These are phyloP conservation scores for Botia kubotai DNA, from an alignment of 2,797 vertebrate genomes.

Conservation along the genomic window DNA sequence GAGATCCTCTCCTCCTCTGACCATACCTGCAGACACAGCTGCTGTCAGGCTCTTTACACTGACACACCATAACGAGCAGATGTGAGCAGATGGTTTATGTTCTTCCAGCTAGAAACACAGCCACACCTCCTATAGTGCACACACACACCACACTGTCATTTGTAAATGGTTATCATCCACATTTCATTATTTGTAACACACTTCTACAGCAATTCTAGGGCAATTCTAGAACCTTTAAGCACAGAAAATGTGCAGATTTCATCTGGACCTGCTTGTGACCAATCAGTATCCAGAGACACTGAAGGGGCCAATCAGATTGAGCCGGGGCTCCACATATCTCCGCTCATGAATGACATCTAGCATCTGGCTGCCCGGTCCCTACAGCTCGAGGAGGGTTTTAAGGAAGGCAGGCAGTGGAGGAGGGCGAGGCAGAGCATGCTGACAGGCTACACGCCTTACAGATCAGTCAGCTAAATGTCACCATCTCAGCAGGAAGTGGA, in stretches of 20 bases:
- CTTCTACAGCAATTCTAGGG: not conserved
- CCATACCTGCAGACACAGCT: constrained; percentile 66
- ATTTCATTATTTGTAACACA: not conserved
- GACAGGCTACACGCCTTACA: constrained; percentile 22
- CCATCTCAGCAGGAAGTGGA: constrained; percentile 32
- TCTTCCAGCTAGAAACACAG: not conserved
- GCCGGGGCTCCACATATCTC: too few relatives aligned
- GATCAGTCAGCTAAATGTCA: constrained; percentile 64
- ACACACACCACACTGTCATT: not conserved
- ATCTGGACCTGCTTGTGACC: too few relatives aligned
- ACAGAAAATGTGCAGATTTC: too few relatives aligned
- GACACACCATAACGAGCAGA: not conserved
- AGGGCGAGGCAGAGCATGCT: constrained; percentile 17
- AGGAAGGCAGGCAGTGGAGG: constrained; percentile 39
- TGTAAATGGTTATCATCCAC: not conserved
- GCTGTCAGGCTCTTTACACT: not conserved
- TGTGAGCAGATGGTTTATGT: constrained; percentile 12
- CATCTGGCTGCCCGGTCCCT: constrained; percentile 5
- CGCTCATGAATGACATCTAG: not conserved
- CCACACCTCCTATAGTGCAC: not conserved
- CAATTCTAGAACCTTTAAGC: not conserved
- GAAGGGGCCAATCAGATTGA: not conserved
- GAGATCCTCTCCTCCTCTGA: constrained; percentile 75
- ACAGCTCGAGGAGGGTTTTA: constrained; percentile 70
- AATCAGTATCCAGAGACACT: not conserved